These are phyloP conservation scores for Caranx ignobilis DNA, from an alignment of 2,113 vertebrate genomes.

Conservation along the genomic window DNA sequence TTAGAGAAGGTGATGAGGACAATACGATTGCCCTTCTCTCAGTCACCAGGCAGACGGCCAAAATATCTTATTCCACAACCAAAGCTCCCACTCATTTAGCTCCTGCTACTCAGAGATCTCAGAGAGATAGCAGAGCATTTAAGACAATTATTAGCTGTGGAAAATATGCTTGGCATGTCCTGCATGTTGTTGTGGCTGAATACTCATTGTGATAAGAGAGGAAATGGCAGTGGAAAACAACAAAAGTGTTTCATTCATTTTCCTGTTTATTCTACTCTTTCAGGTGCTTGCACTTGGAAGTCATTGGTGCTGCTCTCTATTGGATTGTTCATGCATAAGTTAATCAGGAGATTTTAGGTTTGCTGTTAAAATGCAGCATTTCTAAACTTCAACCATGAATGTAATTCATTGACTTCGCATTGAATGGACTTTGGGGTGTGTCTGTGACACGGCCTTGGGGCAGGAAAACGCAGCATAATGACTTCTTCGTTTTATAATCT, in stretches of 20 bases:
- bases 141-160: constrained; percentile 33
- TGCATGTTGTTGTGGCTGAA: constrained; percentile 4
- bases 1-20: constrained; percentile 25
- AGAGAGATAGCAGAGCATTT: constrained; percentile 26
- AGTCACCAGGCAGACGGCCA: constrained; percentile 36
- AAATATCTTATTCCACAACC: constrained; percentile 44
- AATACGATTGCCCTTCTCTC: constrained; percentile 46
- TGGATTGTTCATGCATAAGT: background rate
- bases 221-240: background rate
- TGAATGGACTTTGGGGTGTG: constrained; percentile 18
- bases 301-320: background rate
- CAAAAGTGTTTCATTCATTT: background rate
- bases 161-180: constrained; percentile 61
- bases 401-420: background rate
- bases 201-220: background rate
- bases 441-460: constrained; percentile 40
- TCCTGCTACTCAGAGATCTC: constrained; percentile 22
- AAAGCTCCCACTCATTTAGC: constrained; percentile 29
- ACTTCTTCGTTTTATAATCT: constrained; percentile 1
- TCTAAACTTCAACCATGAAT: background rate
- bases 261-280: background rate
- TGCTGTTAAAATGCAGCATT: background rate
- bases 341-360: background rate
- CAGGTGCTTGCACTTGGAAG: background rate
- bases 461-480: constrained; percentile 19